Conservation (phyloP, 2,113 vertebrate species). For the Procavia capensis region DNA sequence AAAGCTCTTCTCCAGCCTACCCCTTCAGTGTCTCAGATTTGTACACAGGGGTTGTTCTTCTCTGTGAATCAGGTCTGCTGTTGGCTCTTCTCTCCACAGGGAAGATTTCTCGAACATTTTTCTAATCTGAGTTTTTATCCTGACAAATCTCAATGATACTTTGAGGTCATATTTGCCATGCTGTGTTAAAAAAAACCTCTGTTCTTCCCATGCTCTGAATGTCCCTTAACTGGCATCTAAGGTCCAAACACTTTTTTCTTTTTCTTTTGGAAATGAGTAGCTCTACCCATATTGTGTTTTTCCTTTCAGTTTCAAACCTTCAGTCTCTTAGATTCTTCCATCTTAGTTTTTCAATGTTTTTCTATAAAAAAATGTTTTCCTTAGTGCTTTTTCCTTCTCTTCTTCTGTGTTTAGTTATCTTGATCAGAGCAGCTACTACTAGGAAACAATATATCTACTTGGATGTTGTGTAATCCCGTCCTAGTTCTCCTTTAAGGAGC, state of each 20-base stretch:
- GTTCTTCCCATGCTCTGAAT: conserved; percentile 1
- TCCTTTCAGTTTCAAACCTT: background rate
- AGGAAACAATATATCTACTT: background rate
- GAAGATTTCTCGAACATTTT: background rate
- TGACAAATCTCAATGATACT: background rate
- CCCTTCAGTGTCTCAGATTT: background rate
- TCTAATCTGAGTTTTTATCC: background rate
- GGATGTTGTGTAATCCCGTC: background rate
- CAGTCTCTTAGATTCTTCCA: background rate
- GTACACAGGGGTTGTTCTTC: too few species aligned
- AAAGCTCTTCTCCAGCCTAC: background rate
- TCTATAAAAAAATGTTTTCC: background rate
- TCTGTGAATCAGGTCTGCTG: background rate
- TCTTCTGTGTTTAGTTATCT: background rate
- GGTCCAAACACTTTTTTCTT: background rate
- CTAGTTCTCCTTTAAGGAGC: background rate
- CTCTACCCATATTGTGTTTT: background rate
- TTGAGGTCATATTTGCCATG: background rate
- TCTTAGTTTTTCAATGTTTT: background rate
- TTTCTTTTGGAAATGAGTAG: background rate
- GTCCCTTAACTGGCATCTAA: background rate
- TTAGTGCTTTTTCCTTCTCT: background rate
- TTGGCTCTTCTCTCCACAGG: background rate
- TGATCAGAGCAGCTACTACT: background rate
- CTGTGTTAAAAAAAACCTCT: conserved; percentile 11